A percentile compares a stretch with the other conserved stretches of the same genome.
These are phyloP conservation scores for Spilarctia lutea DNA, from an alignment of 2,888 invertebrate genomes.

Conservation along the genomic window DNA sequence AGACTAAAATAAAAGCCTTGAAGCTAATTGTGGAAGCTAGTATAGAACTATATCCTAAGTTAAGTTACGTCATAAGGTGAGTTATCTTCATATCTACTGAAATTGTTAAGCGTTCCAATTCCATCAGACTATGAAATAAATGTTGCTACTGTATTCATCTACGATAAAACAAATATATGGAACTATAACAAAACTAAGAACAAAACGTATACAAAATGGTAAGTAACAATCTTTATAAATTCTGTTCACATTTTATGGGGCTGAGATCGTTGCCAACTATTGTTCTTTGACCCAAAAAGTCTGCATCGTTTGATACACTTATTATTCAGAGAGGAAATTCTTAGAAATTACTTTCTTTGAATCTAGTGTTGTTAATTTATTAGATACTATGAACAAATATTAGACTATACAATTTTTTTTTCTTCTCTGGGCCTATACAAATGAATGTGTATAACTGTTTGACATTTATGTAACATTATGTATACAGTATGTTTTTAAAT, in stretches of 20 bases:
- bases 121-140: neutral
- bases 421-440: too few species aligned
- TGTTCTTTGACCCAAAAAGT: constrained; percentile 37
- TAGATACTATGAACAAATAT: constrained; percentile 6
- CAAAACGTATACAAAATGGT: constrained; percentile 7
- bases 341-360: constrained; percentile 17
- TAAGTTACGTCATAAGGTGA: neutral
- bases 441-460: neutral
- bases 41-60: too few species aligned
- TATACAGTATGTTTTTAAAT: neutral
- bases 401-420: neutral
- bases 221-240: constrained; percentile 45
- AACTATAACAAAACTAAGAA: constrained; percentile 6
- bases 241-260: constrained; percentile 48
- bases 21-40: too few species aligned
- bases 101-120: neutral
- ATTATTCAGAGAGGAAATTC: constrained; percentile 21
- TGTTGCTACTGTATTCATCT: constrained; percentile 9
- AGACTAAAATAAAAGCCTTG: too few species aligned
- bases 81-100: neutral
- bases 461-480: neutral
- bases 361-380: constrained; percentile 11
- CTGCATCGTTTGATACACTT: constrained; percentile 38
- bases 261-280: constrained; percentile 46
- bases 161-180: constrained; percentile 6